These are phyloP conservation scores for Lagenorhynchus albirostris DNA, from an alignment of 2,113 vertebrate species.

Conservation along the genomic window DNA sequence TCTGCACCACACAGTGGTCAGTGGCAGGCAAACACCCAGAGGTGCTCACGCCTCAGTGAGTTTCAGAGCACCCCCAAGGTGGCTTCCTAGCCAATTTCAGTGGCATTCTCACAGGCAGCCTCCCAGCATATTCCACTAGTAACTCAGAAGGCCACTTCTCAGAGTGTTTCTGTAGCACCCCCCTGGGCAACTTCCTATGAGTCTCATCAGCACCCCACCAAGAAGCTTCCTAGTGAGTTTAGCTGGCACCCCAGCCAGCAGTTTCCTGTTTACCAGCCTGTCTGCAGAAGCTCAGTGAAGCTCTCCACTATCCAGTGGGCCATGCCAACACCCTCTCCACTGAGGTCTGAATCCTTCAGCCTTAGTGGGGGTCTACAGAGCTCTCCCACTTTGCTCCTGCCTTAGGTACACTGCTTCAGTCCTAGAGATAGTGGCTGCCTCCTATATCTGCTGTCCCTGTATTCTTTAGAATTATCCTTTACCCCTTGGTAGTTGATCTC, in stretches of 20 bases:
- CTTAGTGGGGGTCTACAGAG: background rate
- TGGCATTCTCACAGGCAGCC: background rate
- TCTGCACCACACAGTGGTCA: background rate
- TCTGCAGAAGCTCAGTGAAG: background rate
- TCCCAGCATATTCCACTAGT: background rate
- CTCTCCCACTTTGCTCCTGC: background rate
- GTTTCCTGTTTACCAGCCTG: background rate
- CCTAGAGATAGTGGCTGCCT: background rate
- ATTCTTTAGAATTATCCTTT: slow-evolving; percentile 23
- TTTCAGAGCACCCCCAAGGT: background rate
- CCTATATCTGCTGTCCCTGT: background rate
- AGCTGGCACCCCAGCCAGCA: background rate
- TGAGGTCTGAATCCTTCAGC: background rate
- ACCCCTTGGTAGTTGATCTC: background rate
- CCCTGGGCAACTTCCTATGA: background rate
- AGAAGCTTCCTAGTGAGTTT: background rate
- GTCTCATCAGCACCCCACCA: background rate
- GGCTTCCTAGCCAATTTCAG: background rate
- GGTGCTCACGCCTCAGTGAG: background rate
- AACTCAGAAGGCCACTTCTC: background rate
- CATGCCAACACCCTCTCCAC: background rate
- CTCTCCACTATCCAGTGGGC: background rate
- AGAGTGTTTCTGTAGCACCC: background rate
- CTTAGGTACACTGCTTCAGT: background rate
- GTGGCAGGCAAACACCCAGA: background rate